Base-by-base conservation (phyloP, 1,140 invertebrate species). In the Eriocheir sinensis region DNA sequence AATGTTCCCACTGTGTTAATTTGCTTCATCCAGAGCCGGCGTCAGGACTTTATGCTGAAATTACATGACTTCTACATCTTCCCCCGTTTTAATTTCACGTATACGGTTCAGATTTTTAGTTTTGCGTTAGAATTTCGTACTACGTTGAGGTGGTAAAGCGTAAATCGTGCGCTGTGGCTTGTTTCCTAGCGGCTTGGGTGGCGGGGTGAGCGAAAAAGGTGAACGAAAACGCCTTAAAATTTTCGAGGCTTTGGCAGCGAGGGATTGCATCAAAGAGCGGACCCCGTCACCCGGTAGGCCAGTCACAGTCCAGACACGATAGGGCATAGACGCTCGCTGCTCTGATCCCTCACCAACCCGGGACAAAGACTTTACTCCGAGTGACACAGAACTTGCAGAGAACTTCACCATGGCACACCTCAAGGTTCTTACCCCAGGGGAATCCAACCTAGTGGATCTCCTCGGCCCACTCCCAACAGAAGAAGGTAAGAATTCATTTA, bases 371-470 rank as follows among this genome's bases (percentile, higher is more conserved):
- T 9, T 3, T 17, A 48, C 41, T n/a, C 9, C 12, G 41, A 86
- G 36, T 34, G 40, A 38, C 17, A 38, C 32, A 6, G 34, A 40
- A 38, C 32, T 21, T n/a, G 6, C 27, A 44, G 40, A 40, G 41
- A 72, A 53, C n/a, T 80, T 12, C 83, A 44, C 79, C 27, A 93
- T 93, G 93, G 85, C 93, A 40, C 93, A 93, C 89, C 81, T 93
- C 3, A 93, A 93, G 85, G 93, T 93, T 53, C 86, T 93, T 27
- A 44, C 85, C 53, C 93, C 93, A 2, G 83, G 38, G 44, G 53
- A 36, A 41, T 89, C 93, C 21, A 88, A 48, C 38, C 86, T 93
- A 15, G 89, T 85, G 79, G 93, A 93, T 60, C 93, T 93, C 60
- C 53, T 93, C 17, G 93, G 81, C 38, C 93, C 93, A 2, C 86